A percentile compares a stretch with the other conserved stretches of the same genome.
phyloP scores from a whole-genome alignment of 2,113 vertebrate genomes.

The Xenus cinereus region DNA sequence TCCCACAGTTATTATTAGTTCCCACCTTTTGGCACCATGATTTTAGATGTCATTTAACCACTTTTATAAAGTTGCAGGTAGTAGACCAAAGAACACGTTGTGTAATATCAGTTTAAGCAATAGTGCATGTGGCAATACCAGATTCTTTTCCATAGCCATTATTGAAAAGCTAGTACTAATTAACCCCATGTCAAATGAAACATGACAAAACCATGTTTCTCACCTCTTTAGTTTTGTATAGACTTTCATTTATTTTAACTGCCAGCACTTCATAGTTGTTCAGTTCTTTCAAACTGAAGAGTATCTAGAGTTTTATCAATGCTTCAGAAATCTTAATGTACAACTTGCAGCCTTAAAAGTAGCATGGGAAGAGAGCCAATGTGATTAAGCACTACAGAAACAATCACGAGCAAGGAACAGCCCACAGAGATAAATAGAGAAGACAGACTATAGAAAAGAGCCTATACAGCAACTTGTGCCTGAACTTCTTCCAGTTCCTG shows the following conservation, averaged over 20 bases:
- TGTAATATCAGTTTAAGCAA: neutral
- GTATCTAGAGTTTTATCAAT: neutral
- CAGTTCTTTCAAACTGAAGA: neutral
- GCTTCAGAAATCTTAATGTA: neutral
- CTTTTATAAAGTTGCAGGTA: neutral
- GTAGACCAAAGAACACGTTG: neutral
- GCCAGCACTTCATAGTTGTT: neutral
- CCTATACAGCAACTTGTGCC: neutral
- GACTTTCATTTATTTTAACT: neutral
- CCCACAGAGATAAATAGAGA: neutral
- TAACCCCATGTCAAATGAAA: neutral
- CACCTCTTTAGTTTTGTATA: neutral
- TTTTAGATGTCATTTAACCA: neutral
- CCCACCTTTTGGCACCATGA: neutral
- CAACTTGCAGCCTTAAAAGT: neutral
- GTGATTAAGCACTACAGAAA: neutral
- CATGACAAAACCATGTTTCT: neutral
- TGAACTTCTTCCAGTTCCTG: neutral
- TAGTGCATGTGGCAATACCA: neutral
- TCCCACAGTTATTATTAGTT: neutral
- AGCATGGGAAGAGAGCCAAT: neutral
- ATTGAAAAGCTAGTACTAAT: neutral
- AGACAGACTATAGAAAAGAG: neutral
- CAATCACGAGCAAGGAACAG: neutral
- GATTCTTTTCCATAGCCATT: neutral